A percentile compares a stretch with the other conserved stretches of the same genome.
phyloP scores from a whole-genome alignment of 2,113 vertebrate species.

The Balaeniceps rex region DNA sequence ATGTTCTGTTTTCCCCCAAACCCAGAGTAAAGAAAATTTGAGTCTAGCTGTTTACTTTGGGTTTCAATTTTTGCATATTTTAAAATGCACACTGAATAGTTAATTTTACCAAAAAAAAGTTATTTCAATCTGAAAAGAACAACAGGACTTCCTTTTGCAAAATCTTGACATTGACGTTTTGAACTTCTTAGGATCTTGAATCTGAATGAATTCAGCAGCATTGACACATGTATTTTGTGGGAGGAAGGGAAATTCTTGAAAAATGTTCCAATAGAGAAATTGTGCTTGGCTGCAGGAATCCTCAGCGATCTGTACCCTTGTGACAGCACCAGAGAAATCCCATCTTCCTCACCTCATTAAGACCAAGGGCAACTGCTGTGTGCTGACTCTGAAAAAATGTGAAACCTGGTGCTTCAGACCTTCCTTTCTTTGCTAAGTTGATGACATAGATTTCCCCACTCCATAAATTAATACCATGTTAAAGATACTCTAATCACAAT shows the following conservation, averaged over 20 bases:
- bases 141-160: neutral
- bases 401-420: neutral
- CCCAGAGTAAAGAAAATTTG: neutral
- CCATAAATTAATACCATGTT: neutral
- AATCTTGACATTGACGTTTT: neutral
- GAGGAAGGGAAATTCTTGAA: neutral
- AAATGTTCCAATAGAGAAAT: neutral
- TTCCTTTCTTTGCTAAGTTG: neutral
- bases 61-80: neutral
- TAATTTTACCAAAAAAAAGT: neutral
- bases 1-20: neutral
- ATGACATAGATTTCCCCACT: neutral
- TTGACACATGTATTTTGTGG: neutral
- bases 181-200: neutral
- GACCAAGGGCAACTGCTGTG: neutral
- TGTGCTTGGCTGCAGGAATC: neutral
- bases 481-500: neutral
- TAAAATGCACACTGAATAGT: neutral
- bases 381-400: neutral
- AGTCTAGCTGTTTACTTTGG: neutral
- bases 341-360: neutral
- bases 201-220: neutral
- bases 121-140: neutral
- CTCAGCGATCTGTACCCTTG: neutral
- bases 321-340: neutral